Conservation (phyloP, 2,888 invertebrate genomes). For the Scaptomyza caliginosa region DNA sequence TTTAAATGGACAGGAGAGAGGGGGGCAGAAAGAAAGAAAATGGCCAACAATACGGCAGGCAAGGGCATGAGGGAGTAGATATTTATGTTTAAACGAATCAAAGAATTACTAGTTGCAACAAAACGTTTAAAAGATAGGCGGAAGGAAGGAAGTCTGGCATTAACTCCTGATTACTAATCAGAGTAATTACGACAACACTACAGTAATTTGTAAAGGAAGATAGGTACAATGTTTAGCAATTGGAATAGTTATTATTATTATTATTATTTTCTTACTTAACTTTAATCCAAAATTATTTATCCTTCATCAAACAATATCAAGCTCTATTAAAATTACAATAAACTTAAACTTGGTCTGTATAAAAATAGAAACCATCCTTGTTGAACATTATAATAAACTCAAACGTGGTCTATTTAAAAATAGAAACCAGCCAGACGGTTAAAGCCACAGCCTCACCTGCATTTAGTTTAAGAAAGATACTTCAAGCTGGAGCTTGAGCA, state of each 20-base stretch:
- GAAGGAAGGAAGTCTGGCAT: neutral
- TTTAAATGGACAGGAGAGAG: neutral
- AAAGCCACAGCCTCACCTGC: neutral
- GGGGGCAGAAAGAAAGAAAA: neutral
- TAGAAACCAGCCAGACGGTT: neutral
- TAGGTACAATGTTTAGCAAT: too few relatives aligned
- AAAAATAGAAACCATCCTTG: too few relatives aligned
- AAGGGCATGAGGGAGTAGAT: neutral
- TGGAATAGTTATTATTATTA: too few relatives aligned
- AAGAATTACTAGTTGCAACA: neutral
- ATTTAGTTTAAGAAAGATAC: neutral
- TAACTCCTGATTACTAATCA: neutral
- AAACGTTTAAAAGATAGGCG: neutral
- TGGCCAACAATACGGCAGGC: neutral
- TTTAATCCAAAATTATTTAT: too few relatives aligned
- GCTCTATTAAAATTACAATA: too few relatives aligned
- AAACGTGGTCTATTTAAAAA: neutral
- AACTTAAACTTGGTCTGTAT: too few relatives aligned
- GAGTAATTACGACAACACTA: neutral
- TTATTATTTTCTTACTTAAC: too few relatives aligned
- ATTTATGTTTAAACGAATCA: neutral
- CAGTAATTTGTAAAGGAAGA: neutral
- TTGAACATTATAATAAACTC: neutral
- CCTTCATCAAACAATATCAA: too few relatives aligned
- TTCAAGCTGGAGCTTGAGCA: neutral